Percentiles rank a stretch among this genome's conserved stretches.
phyloP scores from a whole-genome alignment of 2,888 invertebrate species.

The Diplazon laetatorius region DNA sequence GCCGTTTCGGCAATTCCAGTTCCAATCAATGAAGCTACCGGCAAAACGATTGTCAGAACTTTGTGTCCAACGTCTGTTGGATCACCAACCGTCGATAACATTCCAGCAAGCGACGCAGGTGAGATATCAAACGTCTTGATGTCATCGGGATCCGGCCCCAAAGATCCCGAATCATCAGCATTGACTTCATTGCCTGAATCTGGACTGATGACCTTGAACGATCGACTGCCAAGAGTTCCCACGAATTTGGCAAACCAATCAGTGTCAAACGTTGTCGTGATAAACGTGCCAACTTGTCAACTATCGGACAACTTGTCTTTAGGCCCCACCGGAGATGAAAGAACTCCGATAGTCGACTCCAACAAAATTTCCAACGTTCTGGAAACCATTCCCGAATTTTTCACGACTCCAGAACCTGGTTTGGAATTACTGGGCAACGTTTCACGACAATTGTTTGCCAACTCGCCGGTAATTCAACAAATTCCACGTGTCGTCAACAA shows the following conservation, averaged over 20 bases:
- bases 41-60: not conserved
- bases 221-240: too few relatives aligned
- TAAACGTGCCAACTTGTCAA: not conserved
- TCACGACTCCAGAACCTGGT: not conserved
- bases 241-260: too few relatives aligned
- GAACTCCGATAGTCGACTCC: too few relatives aligned
- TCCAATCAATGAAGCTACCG: slow-evolving; percentile 29
- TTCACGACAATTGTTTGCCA: not conserved
- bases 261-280: too few relatives aligned
- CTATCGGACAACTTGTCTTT: slow-evolving; percentile 3
- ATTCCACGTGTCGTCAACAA: not conserved
- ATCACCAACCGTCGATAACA: too few relatives aligned
- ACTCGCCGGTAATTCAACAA: too few relatives aligned
- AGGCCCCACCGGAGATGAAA: slow-evolving; percentile 3
- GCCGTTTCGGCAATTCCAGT: too few relatives aligned
- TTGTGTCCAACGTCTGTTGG: not conserved
- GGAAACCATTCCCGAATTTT: slow-evolving; percentile 19
- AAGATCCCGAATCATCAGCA: not conserved
- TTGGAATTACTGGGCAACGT: not conserved
- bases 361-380: not conserved
- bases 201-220: too few relatives aligned
- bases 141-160: not conserved
- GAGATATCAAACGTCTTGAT: not conserved
- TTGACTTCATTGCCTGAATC: not conserved
- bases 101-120: too few relatives aligned